Evolutionary conservation across 2,888 invertebrate species (phyloP).

Genomic region (Folsomia manolachei): DNA sequence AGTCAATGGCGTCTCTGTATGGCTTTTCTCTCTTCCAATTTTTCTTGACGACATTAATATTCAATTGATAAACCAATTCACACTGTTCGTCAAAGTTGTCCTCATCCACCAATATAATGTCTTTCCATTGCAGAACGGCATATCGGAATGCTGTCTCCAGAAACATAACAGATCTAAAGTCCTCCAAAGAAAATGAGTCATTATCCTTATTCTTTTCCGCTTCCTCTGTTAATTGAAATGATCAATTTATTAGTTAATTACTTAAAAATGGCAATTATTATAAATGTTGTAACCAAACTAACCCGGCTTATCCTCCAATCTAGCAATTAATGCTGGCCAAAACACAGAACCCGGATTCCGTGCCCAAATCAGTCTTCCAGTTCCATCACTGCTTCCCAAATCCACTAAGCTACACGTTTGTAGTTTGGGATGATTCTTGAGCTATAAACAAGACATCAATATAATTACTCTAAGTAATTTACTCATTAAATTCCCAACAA

Average conservation of each 20-base stretch:
- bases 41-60: constrained; percentile 24
- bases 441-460: constrained; percentile 17
- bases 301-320: constrained; percentile 25
- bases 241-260: background rate
- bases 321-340: constrained; percentile 41
- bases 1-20: constrained; percentile 21
- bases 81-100: constrained; percentile 26
- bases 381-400: constrained; percentile 2
- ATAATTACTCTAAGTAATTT: constrained; percentile 4
- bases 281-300: background rate
- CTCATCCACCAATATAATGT: constrained; percentile 28
- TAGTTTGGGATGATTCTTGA: constrained; percentile 30
- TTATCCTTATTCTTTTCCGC: too few relatives aligned
- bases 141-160: constrained; percentile 31
- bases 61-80: constrained; percentile 19
- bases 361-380: constrained; percentile 39
- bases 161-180: constrained; percentile 33
- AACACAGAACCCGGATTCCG: constrained; percentile 28
- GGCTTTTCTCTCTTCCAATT: constrained; percentile 7
- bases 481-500: background rate
- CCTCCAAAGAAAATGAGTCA: background rate
- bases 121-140: constrained; percentile 27
- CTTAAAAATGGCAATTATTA: too few relatives aligned
- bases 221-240: background rate
- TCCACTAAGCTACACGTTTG: constrained; percentile 16